Evolutionary conservation across 2,888 invertebrate genomes (phyloP).

Genomic region (Proisotoma minuta): DNA sequence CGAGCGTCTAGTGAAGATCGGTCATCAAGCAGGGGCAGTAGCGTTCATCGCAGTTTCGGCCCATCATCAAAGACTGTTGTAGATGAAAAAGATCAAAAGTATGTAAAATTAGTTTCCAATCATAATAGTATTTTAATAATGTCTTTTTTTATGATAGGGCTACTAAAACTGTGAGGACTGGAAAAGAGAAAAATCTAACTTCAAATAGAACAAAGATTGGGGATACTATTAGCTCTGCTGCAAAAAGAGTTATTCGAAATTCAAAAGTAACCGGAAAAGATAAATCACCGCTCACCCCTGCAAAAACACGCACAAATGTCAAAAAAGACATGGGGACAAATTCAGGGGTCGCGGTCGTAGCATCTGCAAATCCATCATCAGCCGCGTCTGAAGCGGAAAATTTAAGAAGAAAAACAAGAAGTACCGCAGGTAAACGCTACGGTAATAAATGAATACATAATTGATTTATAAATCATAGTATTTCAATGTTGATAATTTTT

Average conservation of each 20-base stretch:
- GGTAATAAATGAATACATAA: constrained; percentile 13
- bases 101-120: constrained; percentile 8
- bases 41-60: constrained; percentile 34
- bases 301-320: constrained; percentile 43
- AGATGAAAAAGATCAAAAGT: constrained; percentile 36
- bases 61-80: constrained; percentile 29
- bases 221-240: too few species aligned
- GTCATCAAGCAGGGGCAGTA: constrained; percentile 46
- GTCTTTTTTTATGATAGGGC: too few species aligned
- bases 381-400: constrained; percentile 41
- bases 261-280: constrained; percentile 19
- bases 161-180: constrained; percentile 25
- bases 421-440: constrained; percentile 42
- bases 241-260: constrained; percentile 29
- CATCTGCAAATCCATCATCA: constrained; percentile 18
- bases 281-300: constrained; percentile 38
- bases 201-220: constrained; percentile 25
- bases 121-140: too few species aligned
- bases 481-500: not conserved
- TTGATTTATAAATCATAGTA: not conserved
- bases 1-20: constrained; percentile 46
- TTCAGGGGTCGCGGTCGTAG: constrained; percentile 11
- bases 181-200: constrained; percentile 14
- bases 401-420: constrained; percentile 45
- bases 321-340: constrained; percentile 22